A percentile compares a stretch with the other conserved stretches of the same genome.
Conservation (phyloP, 2,797 vertebrate species). For the Oryzias dopingdopingensis region DNA sequence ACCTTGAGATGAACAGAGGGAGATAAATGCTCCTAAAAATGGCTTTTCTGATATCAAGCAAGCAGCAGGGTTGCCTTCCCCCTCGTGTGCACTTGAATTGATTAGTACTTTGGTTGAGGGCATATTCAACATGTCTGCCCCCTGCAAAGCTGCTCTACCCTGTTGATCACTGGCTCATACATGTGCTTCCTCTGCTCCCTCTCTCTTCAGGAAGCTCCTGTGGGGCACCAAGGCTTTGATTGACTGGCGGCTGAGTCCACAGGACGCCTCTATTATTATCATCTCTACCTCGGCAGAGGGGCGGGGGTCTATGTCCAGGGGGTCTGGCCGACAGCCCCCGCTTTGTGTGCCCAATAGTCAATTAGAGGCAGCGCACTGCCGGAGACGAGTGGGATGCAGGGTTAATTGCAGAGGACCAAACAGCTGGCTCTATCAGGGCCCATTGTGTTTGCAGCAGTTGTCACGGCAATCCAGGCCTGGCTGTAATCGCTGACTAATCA, state of each 20-base stretch:
- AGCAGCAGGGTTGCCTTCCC: conserved; percentile 71
- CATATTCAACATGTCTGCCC: conserved; percentile 76
- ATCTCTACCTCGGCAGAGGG: conserved; percentile 69
- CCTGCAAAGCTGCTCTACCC: conserved; percentile 65
- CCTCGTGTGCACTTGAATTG: conserved; percentile 75
- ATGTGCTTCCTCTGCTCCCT: conserved; percentile 61
- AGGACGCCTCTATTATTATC: conserved; percentile 79
- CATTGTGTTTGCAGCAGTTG: conserved; percentile 82
- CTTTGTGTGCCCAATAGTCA: conserved; percentile 81
- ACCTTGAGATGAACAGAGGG: conserved; percentile 69
- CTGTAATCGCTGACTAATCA: conserved; percentile 85
- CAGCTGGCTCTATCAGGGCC: conserved; percentile 81
- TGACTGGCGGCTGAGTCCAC: conserved; percentile 77
- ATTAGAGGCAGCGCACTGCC: conserved; percentile 75
- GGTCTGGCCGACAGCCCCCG: conserved; percentile 74
- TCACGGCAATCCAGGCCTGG: conserved; percentile 78
- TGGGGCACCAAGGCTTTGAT: conserved; percentile 67
- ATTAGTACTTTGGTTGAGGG: conserved; percentile 74
- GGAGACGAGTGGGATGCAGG: conserved; percentile 77
- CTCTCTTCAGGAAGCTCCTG: conserved; percentile 72
- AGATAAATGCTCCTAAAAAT: conserved; percentile 73
- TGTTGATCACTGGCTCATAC: conserved; percentile 72
- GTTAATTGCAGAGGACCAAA: conserved; percentile 84
- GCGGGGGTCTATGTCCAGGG: conserved; percentile 69
- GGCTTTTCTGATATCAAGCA: conserved; percentile 69